Evolutionary conservation across 2,888 invertebrate species (phyloP).

Genomic region (Cloeon dipterum): DNA sequence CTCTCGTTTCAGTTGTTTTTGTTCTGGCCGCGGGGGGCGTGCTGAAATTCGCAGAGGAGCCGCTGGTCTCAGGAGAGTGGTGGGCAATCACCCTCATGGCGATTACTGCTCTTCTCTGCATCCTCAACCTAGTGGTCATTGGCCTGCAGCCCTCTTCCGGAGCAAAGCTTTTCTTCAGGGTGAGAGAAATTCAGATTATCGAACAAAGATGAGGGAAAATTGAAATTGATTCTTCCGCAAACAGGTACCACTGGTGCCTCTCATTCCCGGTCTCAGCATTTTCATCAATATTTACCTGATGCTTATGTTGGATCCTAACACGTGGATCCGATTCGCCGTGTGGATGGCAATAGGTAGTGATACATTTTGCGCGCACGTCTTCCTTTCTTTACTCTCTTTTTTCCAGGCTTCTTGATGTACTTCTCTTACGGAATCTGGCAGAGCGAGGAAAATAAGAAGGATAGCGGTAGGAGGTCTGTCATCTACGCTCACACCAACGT

Average conservation of each 20-base stretch:
- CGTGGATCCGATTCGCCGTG: slow-evolving; percentile 70
- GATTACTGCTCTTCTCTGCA: slow-evolving; percentile 3
- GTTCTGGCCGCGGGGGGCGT: background rate
- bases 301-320: slow-evolving; percentile 61
- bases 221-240: no score
- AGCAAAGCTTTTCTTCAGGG: slow-evolving; percentile 44
- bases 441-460: slow-evolving; percentile 21
- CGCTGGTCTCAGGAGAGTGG: background rate
- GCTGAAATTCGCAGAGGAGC: background rate
- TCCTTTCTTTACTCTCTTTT: no score
- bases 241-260: slow-evolving; percentile 66
- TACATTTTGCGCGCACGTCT: no score
- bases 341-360: slow-evolving; percentile 59
- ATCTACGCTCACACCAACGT: no score
- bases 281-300: slow-evolving; percentile 77
- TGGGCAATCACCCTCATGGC: slow-evolving; percentile 1
- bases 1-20: background rate
- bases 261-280: slow-evolving; percentile 63
- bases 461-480: no score
- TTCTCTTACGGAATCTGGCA: slow-evolving; percentile 62
- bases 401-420: slow-evolving; percentile 58
- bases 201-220: no score
- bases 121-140: slow-evolving; percentile 28
- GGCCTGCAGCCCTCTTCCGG: slow-evolving; percentile 41
- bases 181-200: slow-evolving; percentile 16